Percentiles rank a stretch among this genome's conserved stretches.
These are phyloP conservation scores for Hymenopus coronatus DNA, from an alignment of 2,888 invertebrate genomes.

Conservation along the genomic window DNA sequence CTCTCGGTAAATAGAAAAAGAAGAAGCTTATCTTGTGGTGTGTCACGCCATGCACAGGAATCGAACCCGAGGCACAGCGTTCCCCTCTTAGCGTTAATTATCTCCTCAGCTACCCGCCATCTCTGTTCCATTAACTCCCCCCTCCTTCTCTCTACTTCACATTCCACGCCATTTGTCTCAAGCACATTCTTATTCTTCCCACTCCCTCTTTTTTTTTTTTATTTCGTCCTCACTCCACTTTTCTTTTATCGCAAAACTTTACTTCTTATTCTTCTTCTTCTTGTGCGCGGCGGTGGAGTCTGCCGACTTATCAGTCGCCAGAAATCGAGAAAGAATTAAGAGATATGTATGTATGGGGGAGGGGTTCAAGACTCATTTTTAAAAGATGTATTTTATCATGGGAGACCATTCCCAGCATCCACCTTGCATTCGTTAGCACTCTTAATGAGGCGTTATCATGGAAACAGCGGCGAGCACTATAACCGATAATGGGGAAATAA, in stretches of 20 bases:
- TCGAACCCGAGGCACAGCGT: neutral
- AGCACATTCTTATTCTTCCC: slow-evolving; percentile 28
- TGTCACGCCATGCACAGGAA: neutral
- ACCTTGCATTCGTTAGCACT: neutral
- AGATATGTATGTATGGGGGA: slow-evolving; percentile 3
- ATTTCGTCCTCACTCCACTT: neutral
- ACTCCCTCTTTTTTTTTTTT: neutral
- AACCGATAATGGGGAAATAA: neutral
- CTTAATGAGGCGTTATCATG: neutral
- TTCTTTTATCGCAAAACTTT: neutral
- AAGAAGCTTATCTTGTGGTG: neutral
- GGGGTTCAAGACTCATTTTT: slow-evolving; percentile 8
- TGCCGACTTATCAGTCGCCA: slow-evolving; percentile 4
- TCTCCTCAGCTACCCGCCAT: neutral
- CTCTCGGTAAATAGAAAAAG: neutral
- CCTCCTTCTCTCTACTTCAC: slow-evolving; percentile 9
- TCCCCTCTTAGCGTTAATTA: slow-evolving; percentile 11
- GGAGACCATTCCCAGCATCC: neutral
- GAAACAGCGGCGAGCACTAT: neutral
- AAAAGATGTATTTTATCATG: slow-evolving; percentile 1
- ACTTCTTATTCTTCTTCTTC: neutral
- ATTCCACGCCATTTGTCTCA: slow-evolving; percentile 31
- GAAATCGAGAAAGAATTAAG: slow-evolving; percentile 22
- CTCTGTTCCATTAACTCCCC: slow-evolving; percentile 15
- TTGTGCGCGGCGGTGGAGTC: neutral